Percentiles rank a stretch among this genome's conserved stretches.
These are phyloP conservation scores for Drosophila arizonae DNA, from an alignment of 1,140 invertebrate species.

Conservation along the genomic window DNA sequence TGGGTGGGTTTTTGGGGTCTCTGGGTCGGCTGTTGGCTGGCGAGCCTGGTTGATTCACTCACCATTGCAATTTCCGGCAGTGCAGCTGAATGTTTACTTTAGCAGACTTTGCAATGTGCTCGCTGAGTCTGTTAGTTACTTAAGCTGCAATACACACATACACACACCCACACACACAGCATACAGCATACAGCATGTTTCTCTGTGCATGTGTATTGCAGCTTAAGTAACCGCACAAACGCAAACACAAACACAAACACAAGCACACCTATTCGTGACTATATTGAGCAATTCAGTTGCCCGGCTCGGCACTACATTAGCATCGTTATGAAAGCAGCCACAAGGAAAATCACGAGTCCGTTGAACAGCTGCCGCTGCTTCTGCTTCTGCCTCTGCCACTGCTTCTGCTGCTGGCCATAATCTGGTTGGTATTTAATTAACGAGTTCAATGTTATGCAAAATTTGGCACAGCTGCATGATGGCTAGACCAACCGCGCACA, in stretches of 20 bases:
- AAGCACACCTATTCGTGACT: constrained; percentile 44
- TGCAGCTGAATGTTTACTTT: constrained; percentile 70
- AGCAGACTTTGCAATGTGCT: constrained; percentile 6
- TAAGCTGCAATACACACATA: background rate
- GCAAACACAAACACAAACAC: background rate
- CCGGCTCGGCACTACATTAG: constrained; percentile 52
- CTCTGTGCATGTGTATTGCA: too few relatives aligned
- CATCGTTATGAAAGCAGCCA: constrained; percentile 65
- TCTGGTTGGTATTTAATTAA: constrained; percentile 54
- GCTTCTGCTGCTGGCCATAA: constrained; percentile 43
- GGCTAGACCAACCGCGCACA: constrained; percentile 4
- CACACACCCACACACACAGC: too few relatives aligned
- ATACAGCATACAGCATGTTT: too few relatives aligned
- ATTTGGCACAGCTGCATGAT: constrained; percentile 35
- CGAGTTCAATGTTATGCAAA: constrained; percentile 73
- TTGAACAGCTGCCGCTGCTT: constrained; percentile 11
- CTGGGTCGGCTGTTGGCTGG: constrained; percentile 2
- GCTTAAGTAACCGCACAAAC: background rate
- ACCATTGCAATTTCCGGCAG: constrained; percentile 64
- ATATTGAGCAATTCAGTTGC: constrained; percentile 53
- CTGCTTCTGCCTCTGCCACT: constrained; percentile 9
- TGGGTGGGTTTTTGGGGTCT: background rate
- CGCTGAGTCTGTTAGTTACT: background rate
- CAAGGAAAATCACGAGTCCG: constrained; percentile 56
- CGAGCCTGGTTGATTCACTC: background rate